Percentiles rank a stretch among this genome's conserved stretches.
These are phyloP conservation scores for Graphium colonna DNA, from an alignment of 2,888 invertebrate species.

Conservation along the genomic window DNA sequence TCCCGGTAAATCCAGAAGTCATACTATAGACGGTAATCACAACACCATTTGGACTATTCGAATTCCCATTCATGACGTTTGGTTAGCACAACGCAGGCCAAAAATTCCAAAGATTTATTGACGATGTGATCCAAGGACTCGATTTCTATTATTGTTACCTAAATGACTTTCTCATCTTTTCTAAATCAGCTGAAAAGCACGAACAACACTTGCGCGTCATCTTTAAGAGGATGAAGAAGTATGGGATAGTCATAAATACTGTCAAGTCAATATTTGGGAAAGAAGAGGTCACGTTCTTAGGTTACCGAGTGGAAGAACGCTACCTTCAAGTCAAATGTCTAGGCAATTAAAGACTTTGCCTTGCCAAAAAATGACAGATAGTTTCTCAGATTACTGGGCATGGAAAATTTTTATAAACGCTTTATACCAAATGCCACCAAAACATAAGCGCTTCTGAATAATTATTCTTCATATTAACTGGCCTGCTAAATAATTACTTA, in stretches of 20 bases:
- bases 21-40: not conserved
- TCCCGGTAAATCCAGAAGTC: not conserved
- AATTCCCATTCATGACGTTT: constrained; percentile 42
- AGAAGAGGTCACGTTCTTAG: not conserved
- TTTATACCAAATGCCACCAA: not conserved
- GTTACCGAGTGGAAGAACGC: not conserved
- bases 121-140: constrained; percentile 28
- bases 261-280: not conserved
- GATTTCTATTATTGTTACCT: constrained; percentile 26
- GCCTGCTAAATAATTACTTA: constrained; percentile 22
- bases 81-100: constrained; percentile 53
- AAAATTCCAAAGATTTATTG: constrained; percentile 48
- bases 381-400: not conserved
- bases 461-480: constrained; percentile 28
- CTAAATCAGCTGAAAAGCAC: constrained; percentile 12
- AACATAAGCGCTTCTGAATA: not conserved
- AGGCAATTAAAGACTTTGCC: not conserved
- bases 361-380: not conserved
- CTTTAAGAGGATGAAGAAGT: not conserved
- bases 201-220: constrained; percentile 42
- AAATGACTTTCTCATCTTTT: constrained; percentile 15
- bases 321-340: not conserved
- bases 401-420: not conserved
- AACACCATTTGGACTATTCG: constrained; percentile 35
- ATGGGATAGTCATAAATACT: not conserved